Conservation (phyloP, 2,797 vertebrate genomes). For the Anguilla marmorata region DNA sequence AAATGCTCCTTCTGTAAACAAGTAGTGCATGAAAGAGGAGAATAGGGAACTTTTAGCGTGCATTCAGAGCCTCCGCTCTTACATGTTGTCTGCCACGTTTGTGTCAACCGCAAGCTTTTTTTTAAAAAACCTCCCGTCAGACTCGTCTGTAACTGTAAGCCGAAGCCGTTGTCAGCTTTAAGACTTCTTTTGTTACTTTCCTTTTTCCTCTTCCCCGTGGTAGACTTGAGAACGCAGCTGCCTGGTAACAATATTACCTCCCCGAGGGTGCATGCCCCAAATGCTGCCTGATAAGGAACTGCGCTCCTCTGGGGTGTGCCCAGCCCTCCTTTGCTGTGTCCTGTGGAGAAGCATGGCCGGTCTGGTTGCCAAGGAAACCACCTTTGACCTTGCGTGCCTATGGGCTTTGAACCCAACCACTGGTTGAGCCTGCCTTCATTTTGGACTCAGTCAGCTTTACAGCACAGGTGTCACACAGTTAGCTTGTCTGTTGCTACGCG, state of each 20-base stretch:
- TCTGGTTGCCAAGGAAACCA: neutral
- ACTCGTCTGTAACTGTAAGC: neutral
- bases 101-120: conserved; percentile 13
- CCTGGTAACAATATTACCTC: neutral
- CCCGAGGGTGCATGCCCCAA: neutral
- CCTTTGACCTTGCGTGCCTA: neutral
- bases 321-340: neutral
- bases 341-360: neutral
- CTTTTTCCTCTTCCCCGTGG: neutral
- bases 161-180: neutral
- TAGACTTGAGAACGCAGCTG: neutral
- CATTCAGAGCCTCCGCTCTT: neutral
- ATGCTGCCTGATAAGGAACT: neutral
- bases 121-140: neutral
- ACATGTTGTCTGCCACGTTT: neutral
- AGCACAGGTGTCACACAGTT: neutral
- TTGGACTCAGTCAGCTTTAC: conserved; percentile 9
- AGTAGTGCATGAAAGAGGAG: neutral
- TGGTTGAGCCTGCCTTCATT: neutral
- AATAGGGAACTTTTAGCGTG: neutral
- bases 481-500: neutral
- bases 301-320: neutral
- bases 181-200: neutral
- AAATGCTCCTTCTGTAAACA: neutral
- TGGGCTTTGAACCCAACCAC: neutral